phyloP scores from a whole-genome alignment of 2,888 invertebrate genomes.

The Frankliniella intonsa region DNA sequence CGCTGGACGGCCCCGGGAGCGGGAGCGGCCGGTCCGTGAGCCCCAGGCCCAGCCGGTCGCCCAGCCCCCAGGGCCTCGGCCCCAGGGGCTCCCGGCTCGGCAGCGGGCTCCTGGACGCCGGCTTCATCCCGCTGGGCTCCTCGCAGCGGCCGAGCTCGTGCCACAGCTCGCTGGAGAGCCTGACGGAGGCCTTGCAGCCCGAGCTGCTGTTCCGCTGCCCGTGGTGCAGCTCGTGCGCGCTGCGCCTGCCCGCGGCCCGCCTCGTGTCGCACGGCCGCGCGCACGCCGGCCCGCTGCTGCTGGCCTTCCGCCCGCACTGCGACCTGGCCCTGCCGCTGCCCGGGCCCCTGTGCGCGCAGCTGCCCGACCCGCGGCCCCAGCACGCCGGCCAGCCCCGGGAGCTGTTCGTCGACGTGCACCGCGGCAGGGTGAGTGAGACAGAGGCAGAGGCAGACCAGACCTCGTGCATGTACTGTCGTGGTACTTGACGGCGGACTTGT shows the following conservation, averaged over 20 bases:
- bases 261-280: constrained; percentile 9
- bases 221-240: background rate
- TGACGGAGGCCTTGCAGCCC: background rate
- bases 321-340: constrained; percentile 2
- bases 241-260: background rate
- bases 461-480: too few relatives aligned
- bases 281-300: constrained; percentile 8
- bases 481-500: background rate
- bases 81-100: background rate
- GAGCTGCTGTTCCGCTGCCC: background rate
- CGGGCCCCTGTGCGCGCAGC: background rate
- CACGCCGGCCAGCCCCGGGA: background rate
- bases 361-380: background rate
- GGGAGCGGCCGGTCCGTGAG: background rate
- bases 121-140: background rate
- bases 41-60: background rate
- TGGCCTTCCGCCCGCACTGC: background rate
- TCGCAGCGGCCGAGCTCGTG: background rate
- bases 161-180: constrained; percentile 23
- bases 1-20: background rate
- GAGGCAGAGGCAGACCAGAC: too few relatives aligned
- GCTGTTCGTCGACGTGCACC: constrained; percentile 5
- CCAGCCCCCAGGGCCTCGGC: background rate
- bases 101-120: constrained; percentile 14
- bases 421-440: background rate